phyloP scores from a whole-genome alignment of 2,888 invertebrate species.

The Lumbricus terrestris region DNA sequence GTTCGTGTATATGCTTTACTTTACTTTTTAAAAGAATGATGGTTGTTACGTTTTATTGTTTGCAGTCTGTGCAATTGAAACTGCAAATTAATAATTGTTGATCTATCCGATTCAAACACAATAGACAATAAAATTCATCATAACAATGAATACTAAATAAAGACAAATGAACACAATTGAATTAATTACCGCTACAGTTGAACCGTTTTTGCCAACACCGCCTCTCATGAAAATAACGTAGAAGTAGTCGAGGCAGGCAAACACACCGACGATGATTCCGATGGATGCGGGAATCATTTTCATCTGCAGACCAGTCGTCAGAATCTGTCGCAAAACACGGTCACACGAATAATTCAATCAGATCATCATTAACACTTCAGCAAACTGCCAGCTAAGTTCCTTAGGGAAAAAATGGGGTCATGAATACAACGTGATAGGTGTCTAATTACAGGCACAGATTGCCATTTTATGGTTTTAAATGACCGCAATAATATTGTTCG shows the following conservation, averaged over 20 bases:
- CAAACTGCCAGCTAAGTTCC: neutral
- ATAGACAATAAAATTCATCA: neutral
- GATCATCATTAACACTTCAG: neutral
- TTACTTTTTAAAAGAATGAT: too few relatives aligned
- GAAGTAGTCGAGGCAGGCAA: constrained; percentile 42
- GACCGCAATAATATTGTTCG: neutral
- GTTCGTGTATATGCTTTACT: too few relatives aligned
- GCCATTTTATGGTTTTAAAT: neutral
- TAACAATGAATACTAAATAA: neutral
- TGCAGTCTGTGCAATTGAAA: too few relatives aligned
- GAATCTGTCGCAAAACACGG: constrained; percentile 29
- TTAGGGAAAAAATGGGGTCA: neutral
- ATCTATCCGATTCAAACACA: too few relatives aligned
- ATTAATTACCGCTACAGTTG: constrained; percentile 93
- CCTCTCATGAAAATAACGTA: constrained; percentile 62
- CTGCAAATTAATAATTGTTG: too few relatives aligned
- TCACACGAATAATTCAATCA: neutral
- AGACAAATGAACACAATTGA: neutral
- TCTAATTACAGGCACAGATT: neutral
- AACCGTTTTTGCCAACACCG: constrained; percentile 97
- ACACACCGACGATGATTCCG: constrained; percentile 40
- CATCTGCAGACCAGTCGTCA: constrained; percentile 42
- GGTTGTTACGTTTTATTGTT: too few relatives aligned
- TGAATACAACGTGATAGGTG: neutral
- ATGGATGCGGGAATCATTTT: constrained; percentile 43